These are phyloP conservation scores for Fragum fragum DNA, from an alignment of 2,888 invertebrate species.

Conservation along the genomic window DNA sequence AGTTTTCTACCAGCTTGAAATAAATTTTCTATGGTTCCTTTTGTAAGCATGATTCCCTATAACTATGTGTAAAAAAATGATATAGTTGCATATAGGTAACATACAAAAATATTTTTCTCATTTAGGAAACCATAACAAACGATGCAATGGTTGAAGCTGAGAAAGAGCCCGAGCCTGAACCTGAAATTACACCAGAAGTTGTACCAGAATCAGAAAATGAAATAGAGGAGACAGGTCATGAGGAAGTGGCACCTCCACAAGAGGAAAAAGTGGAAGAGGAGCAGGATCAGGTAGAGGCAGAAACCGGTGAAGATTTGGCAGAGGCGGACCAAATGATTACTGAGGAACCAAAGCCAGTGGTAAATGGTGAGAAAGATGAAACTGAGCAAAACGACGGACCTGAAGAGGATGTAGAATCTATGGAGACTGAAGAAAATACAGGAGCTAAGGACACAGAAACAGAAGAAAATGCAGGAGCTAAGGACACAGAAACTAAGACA, in stretches of 20 bases:
- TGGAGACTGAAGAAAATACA: not conserved
- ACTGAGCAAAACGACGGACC: slow-evolving; percentile 66
- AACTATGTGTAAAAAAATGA: too few relatives aligned
- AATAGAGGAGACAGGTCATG: not conserved
- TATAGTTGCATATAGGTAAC: too few relatives aligned
- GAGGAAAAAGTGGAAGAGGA: slow-evolving; percentile 29
- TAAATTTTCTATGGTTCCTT: too few relatives aligned
- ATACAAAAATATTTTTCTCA: too few relatives aligned
- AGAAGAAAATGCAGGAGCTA: not conserved
- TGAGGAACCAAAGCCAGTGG: slow-evolving; percentile 27
- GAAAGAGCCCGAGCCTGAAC: slow-evolving; percentile 27
- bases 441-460: not conserved
- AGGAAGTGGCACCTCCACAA: not conserved
- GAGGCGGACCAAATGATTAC: slow-evolving; percentile 47
- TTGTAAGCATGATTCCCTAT: too few relatives aligned
- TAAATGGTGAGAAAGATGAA: slow-evolving; percentile 17
- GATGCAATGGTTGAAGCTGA: not conserved
- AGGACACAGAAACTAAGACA: not conserved
- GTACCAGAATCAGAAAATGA: slow-evolving; percentile 37
- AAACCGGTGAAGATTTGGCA: slow-evolving; percentile 41
- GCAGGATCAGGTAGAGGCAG: slow-evolving; percentile 19
- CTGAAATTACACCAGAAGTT: not conserved
- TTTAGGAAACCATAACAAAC: not conserved
- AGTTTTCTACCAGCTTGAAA: too few relatives aligned
- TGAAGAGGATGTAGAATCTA: not conserved